Base-by-base conservation (phyloP, 2,888 invertebrate species). In the Acrobasis repandana region DNA sequence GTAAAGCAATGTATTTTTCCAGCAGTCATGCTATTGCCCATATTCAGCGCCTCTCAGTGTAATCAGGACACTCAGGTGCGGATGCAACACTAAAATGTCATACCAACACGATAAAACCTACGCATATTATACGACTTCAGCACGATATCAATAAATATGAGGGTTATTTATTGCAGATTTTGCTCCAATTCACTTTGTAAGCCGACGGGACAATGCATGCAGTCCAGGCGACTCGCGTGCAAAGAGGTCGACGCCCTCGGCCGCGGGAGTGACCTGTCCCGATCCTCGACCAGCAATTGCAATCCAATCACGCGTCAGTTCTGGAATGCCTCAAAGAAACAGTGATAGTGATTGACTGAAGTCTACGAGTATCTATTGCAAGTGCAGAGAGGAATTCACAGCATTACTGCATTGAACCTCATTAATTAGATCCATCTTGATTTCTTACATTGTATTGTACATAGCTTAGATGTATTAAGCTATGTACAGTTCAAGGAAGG, bases 241-340 rank as follows among this genome's bases (percentile, higher is more conserved):
- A 80, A 79, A 77, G 77, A 76, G 87, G 83, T 88, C 88, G 80
- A 79, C 76, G 90, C 73, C 86, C 88, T 77, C 69, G 66, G 81
- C 80, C 76, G 78, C 78, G 77, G 85, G 84, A 87, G 82, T 86
- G 87, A 88, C 86, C 85, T 79, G 81, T 82, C 76, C 74, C 72
- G 71, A 68, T 72, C 67, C 63, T 65, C 67, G 67, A 73, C 71
- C 71, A 34, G 43, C 51, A 51, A 59, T 59, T 59, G 59, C 51
- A 51, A 52, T 46, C 50, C 52, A 60, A 52, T 34, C 60, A 51
- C 50, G 16, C 48, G 43, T 43, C 51, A 36, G 28, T 38, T 51
- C 9, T 50, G n/a, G 49, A 34, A 34, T 28, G 33, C 15, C 33
- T 48, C 18, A 57, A 36, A 34, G 52, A 52, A 34, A 16, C 36